A percentile compares a stretch with the other conserved stretches of the same genome.
Conservation (phyloP, 2,797 vertebrate species). For the Pelodytes ibericus region DNA sequence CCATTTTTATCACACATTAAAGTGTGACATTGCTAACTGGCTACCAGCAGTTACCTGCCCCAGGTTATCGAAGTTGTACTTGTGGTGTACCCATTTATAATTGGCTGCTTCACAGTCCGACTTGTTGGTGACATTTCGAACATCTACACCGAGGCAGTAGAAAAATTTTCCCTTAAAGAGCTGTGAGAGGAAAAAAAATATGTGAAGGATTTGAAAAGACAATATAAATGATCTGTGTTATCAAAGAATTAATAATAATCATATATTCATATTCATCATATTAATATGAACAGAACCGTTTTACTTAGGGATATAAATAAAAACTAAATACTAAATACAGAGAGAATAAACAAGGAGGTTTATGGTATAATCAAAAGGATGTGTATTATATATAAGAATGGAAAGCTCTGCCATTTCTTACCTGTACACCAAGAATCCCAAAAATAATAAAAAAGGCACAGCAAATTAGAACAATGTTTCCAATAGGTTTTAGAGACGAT, state of each 20-base stretch:
- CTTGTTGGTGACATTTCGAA: conserved; percentile 95
- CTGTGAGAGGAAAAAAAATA: conserved; percentile 63
- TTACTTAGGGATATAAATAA: no score
- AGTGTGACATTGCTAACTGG: not conserved
- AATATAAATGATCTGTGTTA: no score
- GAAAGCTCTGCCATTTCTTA: no score
- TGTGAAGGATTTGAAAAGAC: not conserved
- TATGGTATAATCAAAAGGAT: no score
- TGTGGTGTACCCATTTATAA: conserved; percentile 97
- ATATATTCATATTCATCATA: no score
- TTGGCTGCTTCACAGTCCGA: conserved; percentile 91
- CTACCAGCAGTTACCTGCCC: conserved; percentile 81
- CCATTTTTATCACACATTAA: not conserved
- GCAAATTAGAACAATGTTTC: conserved; percentile 97
- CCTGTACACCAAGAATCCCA: conserved; percentile 97
- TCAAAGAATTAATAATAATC: no score
- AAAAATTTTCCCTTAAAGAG: conserved; percentile 99
- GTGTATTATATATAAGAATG: no score
- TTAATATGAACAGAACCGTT: no score
- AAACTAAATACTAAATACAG: no score
- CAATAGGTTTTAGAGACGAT: conserved; percentile 96
- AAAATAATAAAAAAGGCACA: conserved; percentile 99
- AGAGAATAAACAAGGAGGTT: no score
- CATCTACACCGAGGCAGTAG: conserved; percentile 89
- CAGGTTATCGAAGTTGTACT: conserved; percentile 98